Evolutionary conservation across 2,113 vertebrate genomes (phyloP), one percentile per base, ranked within the genome.

Genomic region (Aegotheles bennettii): DNA sequence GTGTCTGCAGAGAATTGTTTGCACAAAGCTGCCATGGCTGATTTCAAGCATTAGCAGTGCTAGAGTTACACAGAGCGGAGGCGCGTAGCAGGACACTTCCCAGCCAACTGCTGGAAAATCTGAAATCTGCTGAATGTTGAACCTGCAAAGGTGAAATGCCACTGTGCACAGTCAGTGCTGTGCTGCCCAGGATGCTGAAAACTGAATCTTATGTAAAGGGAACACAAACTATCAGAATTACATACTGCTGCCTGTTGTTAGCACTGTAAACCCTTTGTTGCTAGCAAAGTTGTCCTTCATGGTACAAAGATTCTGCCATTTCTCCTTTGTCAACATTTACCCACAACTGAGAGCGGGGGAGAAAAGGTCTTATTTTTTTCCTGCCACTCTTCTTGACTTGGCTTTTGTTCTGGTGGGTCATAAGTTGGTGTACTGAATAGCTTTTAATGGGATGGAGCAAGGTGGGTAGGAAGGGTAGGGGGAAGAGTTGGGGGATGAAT

Each of bases 31-130:
- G 77, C 81, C 67, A 4, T 36, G 56, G 89, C 75, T 29, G 67
- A 61, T 90, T 87, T 35, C 82, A 48, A 43, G 82, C 14, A 13
- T 73, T 82, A 78, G 11, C 47, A 7, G 69, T 21, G 51, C 92
- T 90, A 26, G 87, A 93, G 85, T 94, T 85, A 64, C 74, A 40
- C 0, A 0, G 40, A 89, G 82, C 1, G 36, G 68, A 77, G 82
- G 78, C 14, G 19, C 73, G 48, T 25, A 79, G 61, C 17, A 4
- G 90, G 84, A 91, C 0, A 16, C 82, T 91, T 91, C 75, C 60
- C 40, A 71, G 84, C 56, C 94, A 96, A 48, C 84, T 82, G 74
- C 50, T 92, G 84, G 90, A 91, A 96, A 90, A 90, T 76, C 63
- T 79, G 71, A 74, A 80, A 73, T 81, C 57, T 33, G 5, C 70